phyloP scores from a whole-genome alignment of 2,888 invertebrate genomes.

The Amorpha juglandis region DNA sequence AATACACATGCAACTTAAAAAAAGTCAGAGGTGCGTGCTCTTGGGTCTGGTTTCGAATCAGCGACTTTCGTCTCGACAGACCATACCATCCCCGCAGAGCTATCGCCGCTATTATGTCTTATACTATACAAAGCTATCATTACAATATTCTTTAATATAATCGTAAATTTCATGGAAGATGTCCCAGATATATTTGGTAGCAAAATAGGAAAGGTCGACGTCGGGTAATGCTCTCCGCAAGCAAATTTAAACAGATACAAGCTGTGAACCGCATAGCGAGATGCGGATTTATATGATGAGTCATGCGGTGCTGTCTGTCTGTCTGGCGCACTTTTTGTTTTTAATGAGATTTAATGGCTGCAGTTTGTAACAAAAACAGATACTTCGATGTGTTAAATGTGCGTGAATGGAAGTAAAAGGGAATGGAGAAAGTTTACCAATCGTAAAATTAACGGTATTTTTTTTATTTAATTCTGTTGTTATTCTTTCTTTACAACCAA shows the following conservation, averaged over 20 bases:
- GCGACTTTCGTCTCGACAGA: too few species aligned
- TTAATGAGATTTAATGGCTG: not conserved
- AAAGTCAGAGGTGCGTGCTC: too few species aligned
- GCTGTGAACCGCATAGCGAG: constrained; percentile 1
- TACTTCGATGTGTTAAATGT: not conserved
- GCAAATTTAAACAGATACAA: not conserved
- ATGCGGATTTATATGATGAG: constrained; percentile 4
- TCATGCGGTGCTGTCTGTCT: constrained; percentile 2
- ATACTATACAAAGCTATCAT: too few species aligned
- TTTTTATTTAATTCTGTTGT: not conserved
- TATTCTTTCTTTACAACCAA: too few species aligned
- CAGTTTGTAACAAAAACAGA: not conserved
- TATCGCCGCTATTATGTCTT: too few species aligned
- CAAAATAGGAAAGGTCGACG: constrained; percentile 1
- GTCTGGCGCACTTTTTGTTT: constrained; percentile 14
- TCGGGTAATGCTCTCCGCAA: constrained; percentile 11
- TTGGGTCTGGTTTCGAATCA: too few species aligned
- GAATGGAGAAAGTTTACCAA: not conserved
- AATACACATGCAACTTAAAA: too few species aligned
- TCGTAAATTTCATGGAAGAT: not conserved
- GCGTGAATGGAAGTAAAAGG: not conserved
- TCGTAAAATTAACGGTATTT: not conserved
- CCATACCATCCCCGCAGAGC: too few species aligned
- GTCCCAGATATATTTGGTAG: not conserved
- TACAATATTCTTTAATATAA: too few species aligned